A percentile compares a stretch with the other conserved stretches of the same genome.
phyloP scores from a whole-genome alignment of 2,113 vertebrate genomes.

The Andinoacara biseriatus region DNA sequence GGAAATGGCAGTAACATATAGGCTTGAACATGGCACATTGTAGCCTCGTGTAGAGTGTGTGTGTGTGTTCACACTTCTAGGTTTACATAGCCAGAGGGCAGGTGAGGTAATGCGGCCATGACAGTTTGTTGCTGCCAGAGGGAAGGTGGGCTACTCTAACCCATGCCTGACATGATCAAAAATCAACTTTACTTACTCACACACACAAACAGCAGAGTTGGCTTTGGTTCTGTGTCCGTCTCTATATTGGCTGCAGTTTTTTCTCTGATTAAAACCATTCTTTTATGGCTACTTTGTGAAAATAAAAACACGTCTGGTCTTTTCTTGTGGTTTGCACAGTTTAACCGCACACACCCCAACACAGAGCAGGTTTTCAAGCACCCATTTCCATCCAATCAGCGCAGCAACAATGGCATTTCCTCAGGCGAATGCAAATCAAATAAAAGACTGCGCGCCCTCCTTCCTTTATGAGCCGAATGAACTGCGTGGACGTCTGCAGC shows the following conservation, averaged over 20 bases:
- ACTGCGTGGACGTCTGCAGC: constrained; percentile 37
- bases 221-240: constrained; percentile 5
- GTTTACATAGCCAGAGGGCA: constrained; percentile 76
- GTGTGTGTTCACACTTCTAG: constrained; percentile 74
- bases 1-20: constrained; percentile 65
- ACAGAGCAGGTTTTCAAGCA: constrained; percentile 2
- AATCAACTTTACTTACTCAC: constrained; percentile 24
- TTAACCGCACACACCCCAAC: not conserved
- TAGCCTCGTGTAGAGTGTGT: constrained; percentile 20
- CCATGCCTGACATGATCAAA: constrained; percentile 25
- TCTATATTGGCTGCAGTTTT: constrained; percentile 8
- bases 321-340: constrained; percentile 1
- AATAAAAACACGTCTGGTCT: not conserved
- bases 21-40: constrained; percentile 59
- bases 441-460: constrained; percentile 31
- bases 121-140: constrained; percentile 33
- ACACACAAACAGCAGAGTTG: not conserved
- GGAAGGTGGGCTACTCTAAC: constrained; percentile 24
- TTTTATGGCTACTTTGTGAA: not conserved
- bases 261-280: not conserved
- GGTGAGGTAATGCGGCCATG: constrained; percentile 77
- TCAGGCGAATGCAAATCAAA: constrained; percentile 65
- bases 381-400: constrained; percentile 14
- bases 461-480: constrained; percentile 71
- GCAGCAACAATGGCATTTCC: constrained; percentile 70